phyloP scores from a whole-genome alignment of 2,888 invertebrate genomes.

The Pyrocoelia pectoralis region DNA sequence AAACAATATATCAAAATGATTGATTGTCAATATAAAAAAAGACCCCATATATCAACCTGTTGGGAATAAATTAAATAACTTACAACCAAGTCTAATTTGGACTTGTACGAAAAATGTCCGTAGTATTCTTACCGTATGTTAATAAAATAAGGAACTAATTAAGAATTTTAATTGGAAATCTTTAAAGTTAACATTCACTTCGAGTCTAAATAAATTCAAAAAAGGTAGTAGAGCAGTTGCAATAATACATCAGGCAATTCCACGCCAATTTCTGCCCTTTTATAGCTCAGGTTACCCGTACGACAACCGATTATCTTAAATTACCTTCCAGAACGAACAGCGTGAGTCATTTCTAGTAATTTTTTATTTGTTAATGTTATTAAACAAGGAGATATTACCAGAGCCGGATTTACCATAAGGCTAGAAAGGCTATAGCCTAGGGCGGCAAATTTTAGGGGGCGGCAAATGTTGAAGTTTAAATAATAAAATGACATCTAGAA shows the following conservation, averaged over 20 bases:
- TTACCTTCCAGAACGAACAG: slow-evolving; percentile 6
- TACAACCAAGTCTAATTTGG: too few relatives aligned
- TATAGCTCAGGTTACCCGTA: slow-evolving; percentile 9
- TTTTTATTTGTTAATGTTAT: neutral
- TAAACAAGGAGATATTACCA: neutral
- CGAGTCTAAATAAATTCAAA: slow-evolving; percentile 9
- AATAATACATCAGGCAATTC: neutral
- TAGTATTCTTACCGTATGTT: too few relatives aligned
- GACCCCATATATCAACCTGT: neutral
- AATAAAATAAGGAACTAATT: neutral
- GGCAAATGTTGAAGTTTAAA: too few relatives aligned
- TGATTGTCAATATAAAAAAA: neutral
- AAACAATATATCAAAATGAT: slow-evolving; percentile 1
- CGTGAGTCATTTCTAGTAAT: slow-evolving; percentile 11
- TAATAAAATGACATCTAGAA: too few relatives aligned
- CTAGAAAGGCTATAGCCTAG: too few relatives aligned
- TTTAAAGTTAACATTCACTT: neutral
- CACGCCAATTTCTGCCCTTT: slow-evolving; percentile 20
- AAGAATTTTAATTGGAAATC: neutral
- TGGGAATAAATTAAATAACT: neutral
- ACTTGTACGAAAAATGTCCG: too few relatives aligned
- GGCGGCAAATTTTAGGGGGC: too few relatives aligned
- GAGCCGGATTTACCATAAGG: too few relatives aligned
- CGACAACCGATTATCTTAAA: slow-evolving; percentile 14
- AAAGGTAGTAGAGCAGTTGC: slow-evolving; percentile 10